These are phyloP conservation scores for Polymixis flavicincta DNA, from an alignment of 2,888 invertebrate genomes.

Conservation along the genomic window DNA sequence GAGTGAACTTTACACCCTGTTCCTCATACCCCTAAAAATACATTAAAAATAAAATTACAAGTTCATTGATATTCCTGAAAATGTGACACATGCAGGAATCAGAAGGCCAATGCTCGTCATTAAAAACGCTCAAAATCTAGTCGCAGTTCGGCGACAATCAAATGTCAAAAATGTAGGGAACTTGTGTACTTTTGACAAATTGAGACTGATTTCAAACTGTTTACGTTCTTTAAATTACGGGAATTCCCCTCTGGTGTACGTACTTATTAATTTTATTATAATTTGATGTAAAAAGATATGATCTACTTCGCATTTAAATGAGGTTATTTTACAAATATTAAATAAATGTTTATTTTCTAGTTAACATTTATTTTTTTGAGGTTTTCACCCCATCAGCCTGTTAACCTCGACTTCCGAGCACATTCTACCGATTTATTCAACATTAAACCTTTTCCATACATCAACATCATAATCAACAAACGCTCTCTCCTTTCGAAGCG, in stretches of 20 bases:
- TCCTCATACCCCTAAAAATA: too few species aligned
- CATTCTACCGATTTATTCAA: not conserved
- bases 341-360: not conserved
- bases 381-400: not conserved
- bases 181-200: too few species aligned
- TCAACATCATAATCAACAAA: not conserved
- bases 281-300: not conserved
- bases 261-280: not conserved
- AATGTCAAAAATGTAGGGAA: too few species aligned
- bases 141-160: too few species aligned
- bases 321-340: too few species aligned
- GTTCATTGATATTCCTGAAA: not conserved
- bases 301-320: too few species aligned
- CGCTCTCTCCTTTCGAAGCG: slow-evolving; percentile 17
- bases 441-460: not conserved
- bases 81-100: not conserved
- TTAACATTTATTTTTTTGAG: not conserved
- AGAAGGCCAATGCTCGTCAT: too few species aligned
- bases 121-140: too few species aligned
- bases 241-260: too few species aligned
- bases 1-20: too few species aligned
- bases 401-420: not conserved
- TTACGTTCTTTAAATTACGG: too few species aligned
- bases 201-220: too few species aligned
- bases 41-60: not conserved